Evolutionary conservation across 1,140 invertebrate genomes (phyloP).

Genomic region (Pseudachorutes palmiensis): DNA sequence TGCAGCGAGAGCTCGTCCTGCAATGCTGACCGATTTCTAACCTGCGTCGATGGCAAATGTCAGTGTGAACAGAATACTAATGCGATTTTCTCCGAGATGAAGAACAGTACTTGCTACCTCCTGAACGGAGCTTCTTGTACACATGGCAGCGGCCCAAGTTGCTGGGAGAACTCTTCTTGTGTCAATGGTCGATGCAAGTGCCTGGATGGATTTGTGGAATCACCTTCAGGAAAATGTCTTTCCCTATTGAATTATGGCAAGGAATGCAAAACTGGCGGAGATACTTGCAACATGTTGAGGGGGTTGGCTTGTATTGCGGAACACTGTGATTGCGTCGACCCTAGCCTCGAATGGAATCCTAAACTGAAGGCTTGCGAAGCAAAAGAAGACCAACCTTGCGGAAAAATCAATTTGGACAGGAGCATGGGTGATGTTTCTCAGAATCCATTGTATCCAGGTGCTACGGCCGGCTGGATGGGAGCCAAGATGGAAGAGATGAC

Average conservation of each 20-base stretch:
- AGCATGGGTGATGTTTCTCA: not conserved
- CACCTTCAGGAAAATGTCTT: no score
- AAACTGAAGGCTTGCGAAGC: not conserved
- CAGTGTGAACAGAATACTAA: not conserved
- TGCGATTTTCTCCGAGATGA: not conserved
- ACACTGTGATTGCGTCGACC: not conserved
- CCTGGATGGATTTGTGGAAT: no score
- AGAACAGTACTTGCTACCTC: not conserved
- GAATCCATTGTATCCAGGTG: not conserved
- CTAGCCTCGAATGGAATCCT: not conserved
- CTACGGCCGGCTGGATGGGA: not conserved
- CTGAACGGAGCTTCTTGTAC: not conserved
- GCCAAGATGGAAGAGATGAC: not conserved
- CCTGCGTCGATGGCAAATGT: not conserved
- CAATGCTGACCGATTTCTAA: not conserved
- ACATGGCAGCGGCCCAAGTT: no score
- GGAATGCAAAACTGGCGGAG: not conserved
- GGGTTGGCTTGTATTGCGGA: not conserved
- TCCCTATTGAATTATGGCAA: not conserved
- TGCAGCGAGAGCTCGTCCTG: not conserved
- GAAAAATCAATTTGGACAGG: not conserved
- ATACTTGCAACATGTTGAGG: not conserved
- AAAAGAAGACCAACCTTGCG: not conserved
- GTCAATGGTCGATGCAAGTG: no score
- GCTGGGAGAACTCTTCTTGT: no score